Base-by-base conservation (phyloP, 2,888 invertebrate species). In the Chaitophorus viminalis region DNA sequence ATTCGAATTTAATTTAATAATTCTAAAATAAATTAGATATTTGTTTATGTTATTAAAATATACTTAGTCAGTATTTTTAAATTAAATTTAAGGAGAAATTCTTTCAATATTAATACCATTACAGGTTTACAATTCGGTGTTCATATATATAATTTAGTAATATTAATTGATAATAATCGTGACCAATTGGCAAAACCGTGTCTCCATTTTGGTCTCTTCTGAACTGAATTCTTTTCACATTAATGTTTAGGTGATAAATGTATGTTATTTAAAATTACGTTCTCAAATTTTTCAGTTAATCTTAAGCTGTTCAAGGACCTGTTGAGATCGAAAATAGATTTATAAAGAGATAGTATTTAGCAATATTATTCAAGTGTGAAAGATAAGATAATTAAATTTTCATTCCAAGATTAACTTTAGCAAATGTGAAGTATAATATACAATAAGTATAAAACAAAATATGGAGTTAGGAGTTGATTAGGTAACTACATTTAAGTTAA, bases 141-240 rank as follows among this genome's bases (percentile, higher is more conserved):
- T 29, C 33, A 54, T 60, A 36, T 60, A 36, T 79, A 60, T 75
- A n/a, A n/a, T n/a, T n/a, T n/a, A n/a, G n/a, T n/a, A 83, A 39
- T 76, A 68, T 68, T 84, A 84, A 84, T 84, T 76, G 65, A 84
- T 84, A 84, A 84, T 76, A 84, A 76, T 84, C 84, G 76, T 84
- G 84, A 84, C 84, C 65, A 84, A 84, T 84, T 46, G 84, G 46
- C 46, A 65, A 46, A 46, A 84, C 74, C 75, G 65, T 84, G 65
- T 76, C 76, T 84, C 46, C 74, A 54, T 36, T 68, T 46, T 21
- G 31, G 65, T 76, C 65, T 84, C 83, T 84, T 84, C 83, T 46
- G 76, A 46, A 31, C 65, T 33, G 46, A 33, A 84, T 65, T 76
- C 84, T 46, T 76, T 76, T 84, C 39, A 68, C 18, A 76, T 68